Conservation (phyloP, 2,888 invertebrate genomes). For the Mystacides longicornis region DNA sequence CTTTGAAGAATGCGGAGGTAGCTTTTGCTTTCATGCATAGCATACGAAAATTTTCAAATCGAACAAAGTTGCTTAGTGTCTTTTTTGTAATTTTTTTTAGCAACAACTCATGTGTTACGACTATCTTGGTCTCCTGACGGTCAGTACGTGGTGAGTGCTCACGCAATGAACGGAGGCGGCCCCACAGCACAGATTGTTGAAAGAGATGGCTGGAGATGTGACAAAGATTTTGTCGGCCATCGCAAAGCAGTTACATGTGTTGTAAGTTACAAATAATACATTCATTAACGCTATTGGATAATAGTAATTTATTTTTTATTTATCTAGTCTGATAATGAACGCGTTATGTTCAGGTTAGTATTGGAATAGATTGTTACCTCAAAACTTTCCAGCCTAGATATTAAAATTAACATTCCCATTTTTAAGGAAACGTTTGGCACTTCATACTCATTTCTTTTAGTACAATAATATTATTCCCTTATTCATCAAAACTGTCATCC, state of each 20-base stretch:
- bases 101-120: conserved; percentile 87
- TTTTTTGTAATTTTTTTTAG: conserved; percentile 31
- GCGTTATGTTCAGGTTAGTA: too few relatives aligned
- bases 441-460: too few relatives aligned
- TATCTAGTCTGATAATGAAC: too few relatives aligned
- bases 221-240: conserved; percentile 97
- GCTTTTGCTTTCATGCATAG: not conserved
- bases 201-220: conserved; percentile 87
- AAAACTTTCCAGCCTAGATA: too few relatives aligned
- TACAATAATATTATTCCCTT: too few relatives aligned
- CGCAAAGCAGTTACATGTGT: conserved; percentile 95
- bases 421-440: too few relatives aligned
- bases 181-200: conserved; percentile 96
- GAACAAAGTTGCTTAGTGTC: not conserved
- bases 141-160: conserved; percentile 92
- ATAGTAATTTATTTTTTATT: too few relatives aligned
- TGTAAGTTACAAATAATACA: conserved; percentile 39
- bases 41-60: not conserved
- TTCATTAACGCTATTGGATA: not conserved
- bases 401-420: too few relatives aligned
- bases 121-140: conserved; percentile 98
- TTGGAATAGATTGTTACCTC: too few relatives aligned
- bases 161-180: conserved; percentile 97
- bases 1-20: conserved; percentile 75
- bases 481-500: too few relatives aligned